phyloP scores from a whole-genome alignment of 2,113 vertebrate species.

The Origma solitaria region DNA sequence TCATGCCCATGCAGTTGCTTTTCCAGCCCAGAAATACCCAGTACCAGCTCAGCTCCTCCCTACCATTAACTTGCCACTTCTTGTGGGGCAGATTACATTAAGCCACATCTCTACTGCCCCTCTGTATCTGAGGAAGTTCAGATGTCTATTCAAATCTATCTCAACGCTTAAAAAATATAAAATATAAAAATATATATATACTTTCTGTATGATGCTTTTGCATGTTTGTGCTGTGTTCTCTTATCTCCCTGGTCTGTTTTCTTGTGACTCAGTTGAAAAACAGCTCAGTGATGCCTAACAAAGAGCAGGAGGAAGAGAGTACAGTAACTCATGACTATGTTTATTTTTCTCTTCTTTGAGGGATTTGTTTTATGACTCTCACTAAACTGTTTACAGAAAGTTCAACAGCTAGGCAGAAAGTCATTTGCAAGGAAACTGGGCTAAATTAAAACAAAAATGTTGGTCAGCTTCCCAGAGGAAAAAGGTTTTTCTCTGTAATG shows the following conservation, averaged over 20 bases:
- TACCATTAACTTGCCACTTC: not conserved
- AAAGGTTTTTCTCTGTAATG: not conserved
- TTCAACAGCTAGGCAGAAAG: not conserved
- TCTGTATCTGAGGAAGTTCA: not conserved
- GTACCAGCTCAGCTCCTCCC: not conserved
- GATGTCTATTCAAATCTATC: not conserved
- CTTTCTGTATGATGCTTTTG: not conserved
- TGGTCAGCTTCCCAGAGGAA: not conserved
- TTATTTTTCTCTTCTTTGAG: slow-evolving; percentile 19
- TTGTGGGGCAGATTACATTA: not conserved
- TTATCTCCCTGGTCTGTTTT: not conserved
- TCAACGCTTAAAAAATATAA: not conserved
- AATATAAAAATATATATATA: not conserved
- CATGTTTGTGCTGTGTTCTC: not conserved
- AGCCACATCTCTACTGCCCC: not conserved
- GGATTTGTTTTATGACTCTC: slow-evolving; percentile 41
- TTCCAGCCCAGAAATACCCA: not conserved
- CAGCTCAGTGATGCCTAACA: not conserved
- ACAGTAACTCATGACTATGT: not conserved
- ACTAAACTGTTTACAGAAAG: slow-evolving; percentile 37
- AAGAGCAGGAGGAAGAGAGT: not conserved
- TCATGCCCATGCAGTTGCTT: not conserved
- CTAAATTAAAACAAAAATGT: slow-evolving; percentile 4
- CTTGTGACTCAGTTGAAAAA: slow-evolving; percentile 19
- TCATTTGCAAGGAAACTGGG: not conserved